Percentiles rank a stretch among this genome's conserved stretches.
Conservation (phyloP, 2,888 invertebrate species). For the Napeogenes inachia region DNA sequence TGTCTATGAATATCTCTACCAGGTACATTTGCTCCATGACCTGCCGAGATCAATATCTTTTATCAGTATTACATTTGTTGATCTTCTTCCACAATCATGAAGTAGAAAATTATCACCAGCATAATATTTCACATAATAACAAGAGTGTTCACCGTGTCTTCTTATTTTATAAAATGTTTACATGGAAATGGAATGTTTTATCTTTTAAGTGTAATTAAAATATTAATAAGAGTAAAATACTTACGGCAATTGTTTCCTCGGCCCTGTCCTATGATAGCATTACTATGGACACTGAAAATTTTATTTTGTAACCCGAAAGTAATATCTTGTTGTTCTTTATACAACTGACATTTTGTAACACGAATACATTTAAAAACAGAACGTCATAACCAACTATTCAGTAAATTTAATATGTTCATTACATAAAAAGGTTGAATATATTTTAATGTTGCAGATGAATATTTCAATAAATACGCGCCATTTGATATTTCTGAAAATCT, state of each 20-base stretch:
- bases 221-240: slow-evolving; percentile 33
- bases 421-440: slow-evolving; percentile 5
- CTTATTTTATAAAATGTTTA: background rate
- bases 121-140: background rate
- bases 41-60: slow-evolving; percentile 63
- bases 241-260: slow-evolving; percentile 43
- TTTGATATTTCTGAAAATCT: slow-evolving; percentile 48
- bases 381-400: slow-evolving; percentile 34
- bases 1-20: slow-evolving; percentile 76
- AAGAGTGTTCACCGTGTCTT: background rate
- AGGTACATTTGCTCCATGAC: slow-evolving; percentile 77
- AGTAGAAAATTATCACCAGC: background rate
- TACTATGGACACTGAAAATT: slow-evolving; percentile 66
- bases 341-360: slow-evolving; percentile 50
- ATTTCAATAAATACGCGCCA: slow-evolving; percentile 42
- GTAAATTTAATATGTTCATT: background rate
- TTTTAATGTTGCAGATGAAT: slow-evolving; percentile 40
- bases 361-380: slow-evolving; percentile 47
- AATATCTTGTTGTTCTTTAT: slow-evolving; percentile 44
- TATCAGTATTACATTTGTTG: slow-evolving; percentile 44
- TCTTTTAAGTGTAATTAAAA: background rate
- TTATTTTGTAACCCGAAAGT: slow-evolving; percentile 74
- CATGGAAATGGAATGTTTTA: background rate
- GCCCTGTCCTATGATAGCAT: slow-evolving; percentile 46
- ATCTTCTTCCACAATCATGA: slow-evolving; percentile 11